Base-by-base conservation (phyloP, 2,888 invertebrate genomes). In the Chrysolina haemoptera region DNA sequence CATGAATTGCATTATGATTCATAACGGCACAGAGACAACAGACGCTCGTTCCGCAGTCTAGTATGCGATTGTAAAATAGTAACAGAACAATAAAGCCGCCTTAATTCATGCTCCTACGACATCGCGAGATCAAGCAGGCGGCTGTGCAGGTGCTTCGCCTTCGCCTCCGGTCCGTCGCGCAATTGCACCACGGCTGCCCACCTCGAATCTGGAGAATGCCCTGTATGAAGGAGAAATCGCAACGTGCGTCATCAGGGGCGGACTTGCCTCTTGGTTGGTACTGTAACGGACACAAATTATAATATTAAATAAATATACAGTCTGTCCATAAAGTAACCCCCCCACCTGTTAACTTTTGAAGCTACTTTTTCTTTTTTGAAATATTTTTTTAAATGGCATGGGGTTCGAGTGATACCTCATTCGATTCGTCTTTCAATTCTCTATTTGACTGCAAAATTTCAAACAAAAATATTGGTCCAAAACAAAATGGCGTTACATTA, bases 61-160 rank as follows among this genome's bases (percentile, higher is more conserved):
- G 65, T 64, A 59, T 59, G 59, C 35, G 22, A 76, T 76, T 74
- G 74, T 74, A 59, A 68, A 70, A 74, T 67, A 71, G 73, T 76
- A 76, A 74, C 72, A 70, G 70, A 70, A 76, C 73, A 73, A 73
- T 72, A 68, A 68, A 68, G 67, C 46, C 70, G 67, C 35, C 71
- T 73, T 71, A 75, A 75, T 74, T 75, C 68, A 70, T 73, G 74
- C 75, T 73, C 68, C 75, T 73, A 69, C 77, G 67, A 66, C 62
- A 50, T 63, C 70, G 69, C 70, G 43, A 71, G 76, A 75, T 72
- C 64, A 66, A 75, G 75, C 74, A 73, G 75, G 75, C 73, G 76
- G 78, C 74, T 75, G 80, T 80, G 82, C 82, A 83, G 83, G 82
- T 83, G 83, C 83, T 81, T 80, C 75, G 82, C 82, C 83, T 81